Conservation (phyloP, 2,888 invertebrate genomes). For the Arrhopalites spinosus region DNA sequence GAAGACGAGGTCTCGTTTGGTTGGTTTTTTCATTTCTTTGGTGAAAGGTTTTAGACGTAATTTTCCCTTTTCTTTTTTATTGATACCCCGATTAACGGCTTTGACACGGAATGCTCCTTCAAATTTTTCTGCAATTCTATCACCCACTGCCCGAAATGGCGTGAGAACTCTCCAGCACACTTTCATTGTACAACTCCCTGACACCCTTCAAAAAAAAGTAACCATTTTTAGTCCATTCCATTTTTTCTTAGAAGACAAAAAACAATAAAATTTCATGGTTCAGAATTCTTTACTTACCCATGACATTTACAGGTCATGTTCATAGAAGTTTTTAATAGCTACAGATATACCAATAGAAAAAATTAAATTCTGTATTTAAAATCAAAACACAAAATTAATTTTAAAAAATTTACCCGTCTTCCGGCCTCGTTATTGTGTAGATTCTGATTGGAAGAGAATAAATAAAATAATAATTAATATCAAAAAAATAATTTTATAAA, state of each 20-base stretch:
- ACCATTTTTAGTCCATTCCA: too few species aligned
- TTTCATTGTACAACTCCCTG: slow-evolving; percentile 86
- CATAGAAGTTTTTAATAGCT: slow-evolving; percentile 70
- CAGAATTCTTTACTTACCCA: slow-evolving; percentile 72
- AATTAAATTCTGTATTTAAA: background rate
- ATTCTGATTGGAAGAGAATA: too few species aligned
- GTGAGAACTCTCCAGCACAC: slow-evolving; percentile 89
- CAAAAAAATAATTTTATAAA: too few species aligned
- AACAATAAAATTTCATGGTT: too few species aligned
- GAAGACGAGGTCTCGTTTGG: slow-evolving; percentile 87
- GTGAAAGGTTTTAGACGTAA: slow-evolving; percentile 69
- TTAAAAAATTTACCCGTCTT: slow-evolving; percentile 68
- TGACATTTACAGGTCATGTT: slow-evolving; percentile 90
- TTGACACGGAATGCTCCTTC: slow-evolving; percentile 87
- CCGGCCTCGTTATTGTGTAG: slow-evolving; percentile 92
- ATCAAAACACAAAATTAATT: background rate
- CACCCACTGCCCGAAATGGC: slow-evolving; percentile 76
- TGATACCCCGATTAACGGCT: slow-evolving; percentile 65
- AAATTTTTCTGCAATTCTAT: slow-evolving; percentile 76
- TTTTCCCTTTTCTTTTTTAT: slow-evolving; percentile 46
- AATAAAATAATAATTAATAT: too few species aligned
- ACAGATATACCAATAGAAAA: slow-evolving; percentile 38
- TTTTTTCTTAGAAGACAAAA: too few species aligned
- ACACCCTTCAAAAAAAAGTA: slow-evolving; percentile 59
- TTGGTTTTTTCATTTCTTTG: slow-evolving; percentile 81